These are phyloP conservation scores for Microtus pennsylvanicus DNA, from an alignment of 2,113 vertebrate species.

Conservation along the genomic window DNA sequence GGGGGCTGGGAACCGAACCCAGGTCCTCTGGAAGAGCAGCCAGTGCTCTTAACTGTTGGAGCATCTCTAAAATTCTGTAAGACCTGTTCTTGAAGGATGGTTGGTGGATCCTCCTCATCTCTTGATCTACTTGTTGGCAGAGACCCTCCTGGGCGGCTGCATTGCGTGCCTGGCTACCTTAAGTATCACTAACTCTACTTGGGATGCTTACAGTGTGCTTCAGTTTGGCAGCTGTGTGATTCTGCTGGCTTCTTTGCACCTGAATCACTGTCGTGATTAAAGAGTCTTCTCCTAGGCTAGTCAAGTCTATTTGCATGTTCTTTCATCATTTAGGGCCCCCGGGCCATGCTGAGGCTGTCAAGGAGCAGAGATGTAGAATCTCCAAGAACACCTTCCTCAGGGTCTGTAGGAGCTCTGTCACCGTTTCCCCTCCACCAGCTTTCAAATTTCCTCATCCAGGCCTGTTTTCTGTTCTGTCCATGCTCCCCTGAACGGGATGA, in stretches of 20 bases:
- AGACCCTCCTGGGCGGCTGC: not conserved
- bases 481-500: constrained; percentile 63
- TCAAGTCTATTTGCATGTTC: not conserved
- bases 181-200: constrained; percentile 11
- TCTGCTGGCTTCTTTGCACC: constrained; percentile 34
- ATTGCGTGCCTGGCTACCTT: not conserved
- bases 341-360: not conserved
- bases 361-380: not conserved
- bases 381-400: not conserved
- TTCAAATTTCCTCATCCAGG: not conserved
- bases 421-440: no score
- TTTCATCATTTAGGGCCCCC: not conserved
- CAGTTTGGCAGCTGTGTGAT: not conserved
- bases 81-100: not conserved
- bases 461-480: not conserved
- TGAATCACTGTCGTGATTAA: not conserved
- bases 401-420: not conserved
- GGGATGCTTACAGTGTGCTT: constrained; percentile 9
- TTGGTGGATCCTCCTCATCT: not conserved
- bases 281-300: not conserved
- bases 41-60: not conserved
- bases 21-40: not conserved
- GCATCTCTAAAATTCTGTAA: not conserved
- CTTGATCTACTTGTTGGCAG: constrained; percentile 3
- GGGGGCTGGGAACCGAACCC: not conserved